Evolutionary conservation across 2,888 invertebrate species (phyloP).

Genomic region (Euzetes globulus): DNA sequence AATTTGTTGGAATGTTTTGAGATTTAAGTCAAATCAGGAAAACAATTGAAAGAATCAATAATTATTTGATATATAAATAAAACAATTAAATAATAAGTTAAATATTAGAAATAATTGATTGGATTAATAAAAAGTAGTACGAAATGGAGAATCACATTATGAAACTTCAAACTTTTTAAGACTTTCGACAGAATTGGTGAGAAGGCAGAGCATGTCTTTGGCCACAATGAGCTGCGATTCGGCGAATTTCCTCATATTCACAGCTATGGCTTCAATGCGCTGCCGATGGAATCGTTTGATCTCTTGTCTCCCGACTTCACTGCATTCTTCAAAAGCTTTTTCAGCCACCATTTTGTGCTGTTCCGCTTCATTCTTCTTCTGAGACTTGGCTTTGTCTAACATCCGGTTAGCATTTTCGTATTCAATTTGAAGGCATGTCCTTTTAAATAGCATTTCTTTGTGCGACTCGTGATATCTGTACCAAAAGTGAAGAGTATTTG

Average conservation of each 20-base stretch:
- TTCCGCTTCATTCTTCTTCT: conserved; percentile 48
- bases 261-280: conserved; percentile 37
- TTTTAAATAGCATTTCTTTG: conserved; percentile 48
- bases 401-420: conserved; percentile 49
- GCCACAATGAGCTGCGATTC: conserved; percentile 40
- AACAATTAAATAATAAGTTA: too few species aligned
- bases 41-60: too few species aligned
- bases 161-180: conserved; percentile 37
- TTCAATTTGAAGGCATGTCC: conserved; percentile 48
- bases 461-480: conserved; percentile 47
- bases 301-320: conserved; percentile 48
- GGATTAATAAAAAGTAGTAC: too few species aligned
- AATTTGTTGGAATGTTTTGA: too few species aligned
- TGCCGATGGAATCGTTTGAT: conserved; percentile 41
- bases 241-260: conserved; percentile 39
- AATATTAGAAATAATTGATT: too few species aligned
- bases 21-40: too few species aligned
- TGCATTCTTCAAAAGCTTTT: conserved; percentile 49
- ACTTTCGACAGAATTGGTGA: conserved; percentile 38
- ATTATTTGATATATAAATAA: too few species aligned
- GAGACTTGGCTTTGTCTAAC: conserved; percentile 49
- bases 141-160: neutral
- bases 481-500: conserved; percentile 47
- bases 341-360: conserved; percentile 47
- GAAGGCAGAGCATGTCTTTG: conserved; percentile 39